A percentile compares a stretch with the other conserved stretches of the same genome.
Conservation (phyloP, 1,140 invertebrate species). For the Gonatopus flavifemur region DNA sequence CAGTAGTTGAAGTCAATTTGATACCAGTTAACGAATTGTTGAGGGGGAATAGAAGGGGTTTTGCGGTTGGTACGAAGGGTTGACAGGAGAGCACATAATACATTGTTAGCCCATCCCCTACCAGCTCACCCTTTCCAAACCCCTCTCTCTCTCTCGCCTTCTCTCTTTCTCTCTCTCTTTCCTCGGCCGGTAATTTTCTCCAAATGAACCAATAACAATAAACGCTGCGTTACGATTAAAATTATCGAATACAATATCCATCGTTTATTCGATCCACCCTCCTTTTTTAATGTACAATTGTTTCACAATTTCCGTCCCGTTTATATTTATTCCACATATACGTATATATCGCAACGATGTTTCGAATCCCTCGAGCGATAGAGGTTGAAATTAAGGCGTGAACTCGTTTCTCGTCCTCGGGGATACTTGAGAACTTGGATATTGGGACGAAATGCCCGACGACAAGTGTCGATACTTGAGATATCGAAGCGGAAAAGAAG, state of each 20-base stretch:
- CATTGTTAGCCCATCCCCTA: constrained; percentile 54
- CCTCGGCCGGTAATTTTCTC: constrained; percentile 38
- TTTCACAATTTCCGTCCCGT: background rate
- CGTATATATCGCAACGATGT: background rate
- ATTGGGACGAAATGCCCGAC: too few relatives aligned
- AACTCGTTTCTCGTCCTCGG: background rate
- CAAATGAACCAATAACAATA: constrained; percentile 25
- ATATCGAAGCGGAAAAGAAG: too few relatives aligned
- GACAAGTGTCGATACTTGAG: too few relatives aligned
- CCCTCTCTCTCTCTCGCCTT: too few relatives aligned
- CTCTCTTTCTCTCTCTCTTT: constrained; percentile 23
- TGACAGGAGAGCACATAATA: constrained; percentile 47
- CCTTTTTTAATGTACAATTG: background rate
- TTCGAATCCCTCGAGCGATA: background rate
- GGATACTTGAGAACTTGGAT: too few relatives aligned
- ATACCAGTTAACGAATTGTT: constrained; percentile 55
- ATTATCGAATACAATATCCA: too few relatives aligned
- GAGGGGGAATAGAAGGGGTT: constrained; percentile 37
- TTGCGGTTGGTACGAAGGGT: constrained; percentile 46
- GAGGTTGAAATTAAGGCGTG: background rate
- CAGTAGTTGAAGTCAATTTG: constrained; percentile 42
- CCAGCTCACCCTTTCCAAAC: constrained; percentile 16
- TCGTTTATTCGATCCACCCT: background rate
- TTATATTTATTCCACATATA: background rate
- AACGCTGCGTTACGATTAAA: constrained; percentile 53